phyloP scores from a whole-genome alignment of 2,113 vertebrate genomes.

The Hypocryptadius cinnamomeus region DNA sequence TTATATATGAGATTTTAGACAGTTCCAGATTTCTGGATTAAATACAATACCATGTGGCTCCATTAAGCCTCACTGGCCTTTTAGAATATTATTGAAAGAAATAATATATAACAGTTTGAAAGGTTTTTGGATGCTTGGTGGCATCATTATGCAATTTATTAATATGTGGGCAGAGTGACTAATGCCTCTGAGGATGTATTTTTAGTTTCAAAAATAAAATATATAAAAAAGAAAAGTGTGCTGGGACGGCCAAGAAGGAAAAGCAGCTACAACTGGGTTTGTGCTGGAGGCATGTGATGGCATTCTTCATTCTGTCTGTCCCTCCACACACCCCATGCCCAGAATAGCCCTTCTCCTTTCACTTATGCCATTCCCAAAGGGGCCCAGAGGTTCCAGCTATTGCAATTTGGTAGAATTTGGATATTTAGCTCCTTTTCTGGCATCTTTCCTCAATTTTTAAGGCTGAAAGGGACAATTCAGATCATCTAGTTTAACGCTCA shows the following conservation, averaged over 20 bases:
- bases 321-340: neutral
- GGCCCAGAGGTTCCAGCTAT: neutral
- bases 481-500: conserved; percentile 6
- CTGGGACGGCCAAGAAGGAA: neutral
- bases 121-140: conserved; percentile 61
- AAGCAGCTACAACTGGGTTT: conserved; percentile 26
- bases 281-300: neutral
- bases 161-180: conserved; percentile 64
- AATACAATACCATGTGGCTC: conserved; percentile 61
- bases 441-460: neutral
- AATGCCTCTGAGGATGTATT: conserved; percentile 52
- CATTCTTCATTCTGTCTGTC: neutral
- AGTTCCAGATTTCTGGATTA: conserved; percentile 60
- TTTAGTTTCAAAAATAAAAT: conserved; percentile 40
- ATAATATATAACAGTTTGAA: conserved; percentile 59
- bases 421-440: neutral
- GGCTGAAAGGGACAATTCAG: conserved; percentile 16
- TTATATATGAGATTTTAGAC: conserved; percentile 51
- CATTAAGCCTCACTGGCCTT: conserved; percentile 53
- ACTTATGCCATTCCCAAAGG: neutral
- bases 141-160: conserved; percentile 65
- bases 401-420: neutral
- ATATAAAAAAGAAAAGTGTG: neutral
- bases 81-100: conserved; percentile 60
- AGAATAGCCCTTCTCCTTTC: neutral